Conservation (phyloP, 2,888 invertebrate species). For the Stramonita haemastoma region DNA sequence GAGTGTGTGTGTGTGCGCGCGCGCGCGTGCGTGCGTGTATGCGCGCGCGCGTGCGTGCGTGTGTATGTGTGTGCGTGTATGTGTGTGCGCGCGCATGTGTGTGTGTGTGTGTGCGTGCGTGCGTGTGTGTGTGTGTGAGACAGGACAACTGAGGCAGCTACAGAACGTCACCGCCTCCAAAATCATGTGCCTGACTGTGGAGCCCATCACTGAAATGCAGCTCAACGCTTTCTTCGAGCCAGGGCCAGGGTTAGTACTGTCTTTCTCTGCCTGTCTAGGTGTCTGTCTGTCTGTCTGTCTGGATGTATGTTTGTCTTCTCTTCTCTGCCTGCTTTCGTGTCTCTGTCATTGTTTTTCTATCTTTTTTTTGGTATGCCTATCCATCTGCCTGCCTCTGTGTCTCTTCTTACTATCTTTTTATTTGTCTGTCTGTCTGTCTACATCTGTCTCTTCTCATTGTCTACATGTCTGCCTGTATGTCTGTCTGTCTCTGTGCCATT, state of each 20-base stretch:
- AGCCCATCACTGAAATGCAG: slow-evolving; percentile 21
- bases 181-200: background rate
- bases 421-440: too few species aligned
- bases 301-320: too few species aligned
- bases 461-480: too few species aligned
- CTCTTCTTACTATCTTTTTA: too few species aligned
- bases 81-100: too few species aligned
- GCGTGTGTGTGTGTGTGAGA: background rate
- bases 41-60: background rate
- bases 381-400: too few species aligned
- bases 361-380: background rate
- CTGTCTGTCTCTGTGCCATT: background rate
- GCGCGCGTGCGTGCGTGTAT: background rate
- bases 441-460: background rate
- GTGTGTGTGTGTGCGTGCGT: background rate
- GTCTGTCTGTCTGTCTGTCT: too few species aligned
- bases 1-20: background rate
- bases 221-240: background rate
- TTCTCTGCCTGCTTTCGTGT: too few species aligned
- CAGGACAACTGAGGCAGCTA: slow-evolving; percentile 1
- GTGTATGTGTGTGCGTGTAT: slow-evolving; percentile 4
- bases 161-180: background rate
- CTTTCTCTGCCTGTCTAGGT: background rate
- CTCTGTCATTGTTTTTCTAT: background rate
- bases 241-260: background rate